Conservation (phyloP, 2,113 vertebrate genomes). For the Arvicanthis niloticus region DNA sequence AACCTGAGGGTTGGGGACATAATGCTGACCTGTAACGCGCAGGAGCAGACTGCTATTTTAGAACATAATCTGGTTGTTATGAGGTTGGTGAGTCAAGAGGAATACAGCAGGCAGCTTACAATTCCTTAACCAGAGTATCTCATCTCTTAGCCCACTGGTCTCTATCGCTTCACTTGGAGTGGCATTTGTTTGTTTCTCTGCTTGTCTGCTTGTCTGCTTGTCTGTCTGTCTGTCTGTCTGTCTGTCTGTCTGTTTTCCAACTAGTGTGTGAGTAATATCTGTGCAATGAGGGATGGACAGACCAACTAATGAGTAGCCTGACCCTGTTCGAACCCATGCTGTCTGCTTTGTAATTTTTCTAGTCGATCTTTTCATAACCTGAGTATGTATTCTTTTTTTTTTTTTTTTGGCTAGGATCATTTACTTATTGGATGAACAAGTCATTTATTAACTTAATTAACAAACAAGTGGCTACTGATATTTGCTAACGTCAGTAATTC, state of each 20-base stretch:
- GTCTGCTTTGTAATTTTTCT: background rate
- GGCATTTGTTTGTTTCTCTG: background rate
- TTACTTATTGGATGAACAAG: constrained; percentile 54
- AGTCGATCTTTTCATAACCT: constrained; percentile 14
- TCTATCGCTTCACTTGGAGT: background rate
- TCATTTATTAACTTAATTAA: constrained; percentile 68
- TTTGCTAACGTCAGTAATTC: constrained; percentile 50
- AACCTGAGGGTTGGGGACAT: background rate
- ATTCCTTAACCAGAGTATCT: background rate
- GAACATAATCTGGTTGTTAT: background rate
- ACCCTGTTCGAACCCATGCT: background rate
- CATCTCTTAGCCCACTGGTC: background rate
- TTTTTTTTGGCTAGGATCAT: constrained; percentile 50
- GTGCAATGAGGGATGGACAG: background rate
- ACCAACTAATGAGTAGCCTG: background rate
- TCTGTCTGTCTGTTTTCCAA: background rate
- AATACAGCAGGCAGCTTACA: background rate
- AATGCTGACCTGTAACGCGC: rapidly evolving
- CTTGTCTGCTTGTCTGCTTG: background rate
- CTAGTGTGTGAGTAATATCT: background rate
- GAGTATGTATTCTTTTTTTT: constrained; percentile 54
- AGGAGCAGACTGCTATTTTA: rapidly evolving
- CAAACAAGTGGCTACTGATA: constrained; percentile 51
- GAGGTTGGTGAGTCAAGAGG: background rate
- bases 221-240: background rate